A percentile compares a stretch with the other conserved stretches of the same genome.
Evolutionary conservation across 2,113 vertebrate species (phyloP).

Genomic region (Thalassarche chlororhynchos): DNA sequence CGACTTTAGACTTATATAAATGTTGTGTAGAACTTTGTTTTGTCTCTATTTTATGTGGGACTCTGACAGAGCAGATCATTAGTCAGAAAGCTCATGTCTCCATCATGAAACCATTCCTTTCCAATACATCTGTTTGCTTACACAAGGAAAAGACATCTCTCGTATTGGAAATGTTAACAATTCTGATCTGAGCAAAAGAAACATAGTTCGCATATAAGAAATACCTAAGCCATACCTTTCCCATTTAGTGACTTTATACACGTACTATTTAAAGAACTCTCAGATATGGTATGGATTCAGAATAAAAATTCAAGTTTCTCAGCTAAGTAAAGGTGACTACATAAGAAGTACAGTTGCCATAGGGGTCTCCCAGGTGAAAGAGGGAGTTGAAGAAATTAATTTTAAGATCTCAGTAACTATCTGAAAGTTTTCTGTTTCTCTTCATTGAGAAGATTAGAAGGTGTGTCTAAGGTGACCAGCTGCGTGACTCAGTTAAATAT

Average conservation of each 20-base stretch:
- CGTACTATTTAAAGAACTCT: neutral
- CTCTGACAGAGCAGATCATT: neutral
- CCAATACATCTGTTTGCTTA: neutral
- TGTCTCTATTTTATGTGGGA: neutral
- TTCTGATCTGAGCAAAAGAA: neutral
- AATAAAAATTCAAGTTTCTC: neutral
- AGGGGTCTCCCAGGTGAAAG: neutral
- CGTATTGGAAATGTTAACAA: neutral
- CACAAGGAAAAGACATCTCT: neutral
- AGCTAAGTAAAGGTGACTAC: neutral
- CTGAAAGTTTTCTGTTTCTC: neutral
- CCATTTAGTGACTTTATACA: neutral
- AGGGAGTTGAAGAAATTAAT: neutral
- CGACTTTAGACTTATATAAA: neutral
- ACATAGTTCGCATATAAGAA: neutral
- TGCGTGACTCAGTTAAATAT: neutral
- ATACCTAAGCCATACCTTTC: neutral
- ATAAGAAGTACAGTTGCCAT: neutral
- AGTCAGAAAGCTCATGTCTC: neutral
- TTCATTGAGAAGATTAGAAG: neutral
- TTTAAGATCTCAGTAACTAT: neutral
- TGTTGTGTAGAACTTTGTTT: neutral
- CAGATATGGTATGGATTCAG: neutral
- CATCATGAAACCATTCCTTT: neutral
- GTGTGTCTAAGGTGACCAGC: neutral